Conservation (phyloP, 2,113 vertebrate genomes). For the Numida meleagris region DNA sequence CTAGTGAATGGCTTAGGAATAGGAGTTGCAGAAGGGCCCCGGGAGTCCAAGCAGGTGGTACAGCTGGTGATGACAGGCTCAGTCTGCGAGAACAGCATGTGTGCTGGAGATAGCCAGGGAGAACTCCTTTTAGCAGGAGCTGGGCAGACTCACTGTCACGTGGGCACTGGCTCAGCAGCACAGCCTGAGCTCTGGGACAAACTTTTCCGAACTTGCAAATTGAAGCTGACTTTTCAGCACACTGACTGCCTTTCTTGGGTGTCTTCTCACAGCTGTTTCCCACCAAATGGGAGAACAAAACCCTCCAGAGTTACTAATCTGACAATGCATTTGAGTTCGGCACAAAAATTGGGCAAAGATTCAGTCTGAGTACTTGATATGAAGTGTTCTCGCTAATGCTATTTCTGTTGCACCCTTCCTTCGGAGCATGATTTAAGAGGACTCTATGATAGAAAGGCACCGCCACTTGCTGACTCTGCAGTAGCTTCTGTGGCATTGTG, state of each 20-base stretch:
- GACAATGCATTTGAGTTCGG: not conserved
- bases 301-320: not conserved
- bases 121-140: slow-evolving; percentile 51
- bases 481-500: slow-evolving; percentile 32
- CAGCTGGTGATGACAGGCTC: slow-evolving; percentile 47
- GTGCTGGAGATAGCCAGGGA: slow-evolving; percentile 46
- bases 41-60: slow-evolving; percentile 36
- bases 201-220: not conserved
- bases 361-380: slow-evolving; percentile 3
- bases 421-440: slow-evolving; percentile 36
- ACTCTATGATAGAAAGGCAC: not conserved
- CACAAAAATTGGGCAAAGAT: not conserved
- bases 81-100: slow-evolving; percentile 42
- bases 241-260: not conserved
- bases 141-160: slow-evolving; percentile 31
- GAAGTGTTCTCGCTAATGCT: slow-evolving; percentile 17
- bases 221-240: not conserved
- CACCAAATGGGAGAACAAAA: not conserved
- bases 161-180: slow-evolving; percentile 33
- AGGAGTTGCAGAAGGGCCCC: slow-evolving; percentile 22
- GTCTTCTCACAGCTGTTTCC: not conserved
- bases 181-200: not conserved
- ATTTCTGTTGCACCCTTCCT: slow-evolving; percentile 50
- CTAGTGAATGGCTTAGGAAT: not conserved
- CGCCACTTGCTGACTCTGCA: not conserved